Percentiles rank a stretch among this genome's conserved stretches.
phyloP scores from a whole-genome alignment of 2,888 invertebrate genomes.

The Phengaris alcon region DNA sequence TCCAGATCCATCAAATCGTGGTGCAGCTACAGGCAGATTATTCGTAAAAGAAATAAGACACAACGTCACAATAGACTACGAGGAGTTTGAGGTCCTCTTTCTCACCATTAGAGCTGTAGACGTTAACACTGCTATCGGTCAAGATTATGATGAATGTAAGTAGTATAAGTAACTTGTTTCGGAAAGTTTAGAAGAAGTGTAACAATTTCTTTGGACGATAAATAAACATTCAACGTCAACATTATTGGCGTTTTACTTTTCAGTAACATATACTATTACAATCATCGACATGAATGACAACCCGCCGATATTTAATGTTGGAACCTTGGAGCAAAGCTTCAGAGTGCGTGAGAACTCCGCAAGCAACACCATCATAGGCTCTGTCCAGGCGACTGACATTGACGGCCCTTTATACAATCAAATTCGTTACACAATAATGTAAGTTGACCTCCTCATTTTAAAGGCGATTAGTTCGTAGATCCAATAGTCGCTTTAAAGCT shows the following conservation, averaged over 20 bases:
- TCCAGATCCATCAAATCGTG: constrained; percentile 47
- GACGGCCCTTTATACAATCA: constrained; percentile 81
- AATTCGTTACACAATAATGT: constrained; percentile 78
- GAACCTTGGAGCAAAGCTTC: constrained; percentile 59
- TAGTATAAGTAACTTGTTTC: constrained; percentile 29
- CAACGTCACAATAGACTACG: constrained; percentile 77
- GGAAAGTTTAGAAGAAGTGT: neutral
- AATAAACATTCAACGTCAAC: neutral
- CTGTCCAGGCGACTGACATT: constrained; percentile 79
- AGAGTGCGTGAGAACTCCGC: constrained; percentile 77
- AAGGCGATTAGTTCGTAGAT: neutral
- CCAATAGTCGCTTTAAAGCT: too few relatives aligned
- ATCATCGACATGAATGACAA: constrained; percentile 83
- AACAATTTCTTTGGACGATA: neutral
- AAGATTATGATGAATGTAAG: constrained; percentile 73
- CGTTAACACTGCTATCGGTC: constrained; percentile 66
- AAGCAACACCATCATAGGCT: constrained; percentile 73
- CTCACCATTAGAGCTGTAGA: constrained; percentile 75
- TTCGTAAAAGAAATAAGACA: constrained; percentile 58
- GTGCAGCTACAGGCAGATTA: constrained; percentile 59
- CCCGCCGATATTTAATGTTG: constrained; percentile 74
- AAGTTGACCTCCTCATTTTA: constrained; percentile 44
- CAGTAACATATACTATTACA: constrained; percentile 78
- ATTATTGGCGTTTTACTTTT: constrained; percentile 39
- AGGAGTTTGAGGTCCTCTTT: constrained; percentile 80